These are phyloP conservation scores for Drosophila birchii DNA, from an alignment of 2,888 invertebrate species.

Conservation along the genomic window DNA sequence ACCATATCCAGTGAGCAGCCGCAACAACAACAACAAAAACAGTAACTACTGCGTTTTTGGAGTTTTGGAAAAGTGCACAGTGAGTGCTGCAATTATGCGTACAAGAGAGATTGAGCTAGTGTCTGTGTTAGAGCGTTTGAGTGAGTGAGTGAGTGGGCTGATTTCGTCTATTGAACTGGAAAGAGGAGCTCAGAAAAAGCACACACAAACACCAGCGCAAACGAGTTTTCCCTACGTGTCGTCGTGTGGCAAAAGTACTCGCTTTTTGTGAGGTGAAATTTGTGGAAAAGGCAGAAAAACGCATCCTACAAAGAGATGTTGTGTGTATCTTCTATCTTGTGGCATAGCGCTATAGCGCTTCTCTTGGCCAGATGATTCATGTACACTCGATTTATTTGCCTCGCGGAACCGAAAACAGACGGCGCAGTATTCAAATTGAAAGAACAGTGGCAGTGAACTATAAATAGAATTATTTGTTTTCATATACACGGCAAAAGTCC, in stretches of 20 bases:
- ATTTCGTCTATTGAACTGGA: conserved; percentile 68
- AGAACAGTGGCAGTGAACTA: conserved; percentile 84
- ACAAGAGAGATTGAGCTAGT: conserved; percentile 3
- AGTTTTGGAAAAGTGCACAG: conserved; percentile 80
- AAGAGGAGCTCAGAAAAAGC: conserved; percentile 64
- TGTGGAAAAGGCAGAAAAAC: conserved; percentile 60
- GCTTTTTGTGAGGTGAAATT: conserved; percentile 75
- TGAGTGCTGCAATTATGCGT: conserved; percentile 53
- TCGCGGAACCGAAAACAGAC: conserved; percentile 47
- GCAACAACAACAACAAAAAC: conserved; percentile 17
- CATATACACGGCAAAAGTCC: conserved; percentile 62
- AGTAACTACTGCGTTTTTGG: conserved; percentile 45
- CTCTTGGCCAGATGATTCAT: conserved; percentile 66
- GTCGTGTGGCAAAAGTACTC: conserved; percentile 48
- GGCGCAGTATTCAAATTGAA: conserved; percentile 70
- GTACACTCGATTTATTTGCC: conserved; percentile 61
- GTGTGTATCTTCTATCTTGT: conserved; percentile 22
- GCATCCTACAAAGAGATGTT: conserved; percentile 52
- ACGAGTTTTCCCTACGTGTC: conserved; percentile 66
- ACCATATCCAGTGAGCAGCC: conserved; percentile 26
- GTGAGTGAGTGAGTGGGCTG: conserved; percentile 23
- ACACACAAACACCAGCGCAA: conserved; percentile 53
- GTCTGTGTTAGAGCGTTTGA: conserved; percentile 9
- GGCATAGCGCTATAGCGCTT: conserved; percentile 19
- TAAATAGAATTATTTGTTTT: conserved; percentile 82